Base-by-base conservation (phyloP, 1,140 invertebrate species). In the Phymastichus coffea region DNA sequence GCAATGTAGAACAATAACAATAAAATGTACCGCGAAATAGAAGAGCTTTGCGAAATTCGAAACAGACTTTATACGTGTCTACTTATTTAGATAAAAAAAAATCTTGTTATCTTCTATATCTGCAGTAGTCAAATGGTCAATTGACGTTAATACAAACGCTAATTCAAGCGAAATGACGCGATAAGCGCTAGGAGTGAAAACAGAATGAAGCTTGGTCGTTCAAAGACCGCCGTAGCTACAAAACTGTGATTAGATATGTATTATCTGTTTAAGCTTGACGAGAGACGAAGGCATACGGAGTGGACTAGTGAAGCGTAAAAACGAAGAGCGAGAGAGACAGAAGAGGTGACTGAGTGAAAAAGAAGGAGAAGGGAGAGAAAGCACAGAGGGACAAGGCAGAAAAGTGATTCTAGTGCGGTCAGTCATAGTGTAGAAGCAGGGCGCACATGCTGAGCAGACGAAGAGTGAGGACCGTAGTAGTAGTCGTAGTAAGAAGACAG, bases 231-330 rank as follows among this genome's bases (percentile, higher is more conserved):
- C 6, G 12, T 30, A 12, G 6, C 6, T 6, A 30, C 28, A 30
- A 12, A 12, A 6, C 6, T 8, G 28, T 8, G 12, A 66, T 67
- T 66, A 69, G 67, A 70, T 70, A 69, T 12, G 54, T 54, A 66
- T 69, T 69, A 69, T 70, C 62, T 68, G 54, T 33, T n/a, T 49
- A 69, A 64, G 47, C 46, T 53, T 19, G 49, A n/a, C 23, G 40
- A 9, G 51, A 56, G 35, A n/a, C n/a, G n/a, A n/a, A n/a, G n/a
- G n/a, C n/a, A n/a, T n/a, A 30, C 10, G n/a, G 23, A 25, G n/a
- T 15, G 40, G 30, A 35, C 17, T 40, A 38, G 23, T 17, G 47
- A 30, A 33, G 12, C 28, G 25, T 41, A 20, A 30, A 48, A 15
- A 33, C 43, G 33, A 14, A 52, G 25, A 26, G 48, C 52, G 33